Evolutionary conservation across 2,888 invertebrate species (phyloP), one percentile per base, ranked within the genome.

Genomic region (Brassicogethes aeneus): DNA sequence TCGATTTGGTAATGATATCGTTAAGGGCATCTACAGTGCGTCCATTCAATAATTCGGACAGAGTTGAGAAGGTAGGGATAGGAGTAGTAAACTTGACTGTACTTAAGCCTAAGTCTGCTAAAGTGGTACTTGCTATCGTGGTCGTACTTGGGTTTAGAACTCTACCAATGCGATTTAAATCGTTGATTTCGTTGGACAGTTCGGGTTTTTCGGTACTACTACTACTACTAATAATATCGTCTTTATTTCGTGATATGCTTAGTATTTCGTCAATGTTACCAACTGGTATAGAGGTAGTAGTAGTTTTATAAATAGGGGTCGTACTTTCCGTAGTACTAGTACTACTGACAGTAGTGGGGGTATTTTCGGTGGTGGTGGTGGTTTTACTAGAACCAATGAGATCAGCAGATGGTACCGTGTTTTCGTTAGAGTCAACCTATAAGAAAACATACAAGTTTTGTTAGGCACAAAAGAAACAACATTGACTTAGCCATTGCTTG

Each of bases 11-110:
- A 56, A 76, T 71, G 68, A 77, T 58, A 46, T 55, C 73, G 70
- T 74, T 75, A 68, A 72, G 73, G 51, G 75, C 77, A 56, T 73
- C 71, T 61, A 77, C 71, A 61, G 76, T 70, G 71, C 73, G 76
- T 68, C 74, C 75, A 68, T 74, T 74, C 68, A 77, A 68, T 66
- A 77, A 72, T 64, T 76, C 75, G 62, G 73, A 72, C 68, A 77
- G 65, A 64, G 73, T 72, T 61, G 76, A 75, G 66, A 76, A 67
- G 69, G 73, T 75, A 65, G 75, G 70, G 64, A 37, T 44, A 69
- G 39, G 68, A 66, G 72, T 72, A 70, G 72, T 72, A 23, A 10
- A 5, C 10, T 23, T 23, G 10, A 5, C 23, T 7, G 23, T 10
- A 7, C 23, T 23, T 5, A 10, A 7, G 5, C 10, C 23, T 23